Evolutionary conservation across 2,888 invertebrate genomes (phyloP).

Genomic region (Trichacis sp.): DNA sequence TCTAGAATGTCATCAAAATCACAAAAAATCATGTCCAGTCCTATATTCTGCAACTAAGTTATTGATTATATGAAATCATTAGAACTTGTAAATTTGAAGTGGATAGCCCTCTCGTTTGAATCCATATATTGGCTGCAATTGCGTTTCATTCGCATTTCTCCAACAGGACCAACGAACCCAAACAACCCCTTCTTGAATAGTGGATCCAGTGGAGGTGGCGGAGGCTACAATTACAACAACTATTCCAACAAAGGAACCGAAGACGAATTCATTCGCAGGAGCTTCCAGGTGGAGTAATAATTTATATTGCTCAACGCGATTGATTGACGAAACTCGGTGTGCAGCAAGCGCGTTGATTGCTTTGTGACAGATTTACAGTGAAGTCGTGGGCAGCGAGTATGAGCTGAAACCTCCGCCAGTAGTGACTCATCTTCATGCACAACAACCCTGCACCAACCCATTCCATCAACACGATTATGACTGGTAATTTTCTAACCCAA

Average conservation of each 20-base stretch:
- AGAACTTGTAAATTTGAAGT: too few relatives aligned
- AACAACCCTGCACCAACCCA: slow-evolving; percentile 66
- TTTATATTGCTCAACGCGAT: too few relatives aligned
- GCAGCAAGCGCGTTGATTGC: not conserved
- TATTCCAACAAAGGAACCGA: slow-evolving; percentile 55
- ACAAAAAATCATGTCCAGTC: too few relatives aligned
- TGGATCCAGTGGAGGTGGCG: slow-evolving; percentile 54
- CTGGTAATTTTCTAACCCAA: slow-evolving; percentile 59
- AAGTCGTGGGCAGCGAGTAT: slow-evolving; percentile 57
- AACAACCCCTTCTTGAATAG: slow-evolving; percentile 66
- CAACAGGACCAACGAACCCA: slow-evolving; percentile 57
- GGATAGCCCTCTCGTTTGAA: too few relatives aligned
- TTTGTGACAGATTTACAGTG: slow-evolving; percentile 59
- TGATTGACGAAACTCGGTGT: too few relatives aligned
- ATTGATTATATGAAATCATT: too few relatives aligned
- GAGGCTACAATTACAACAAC: slow-evolving; percentile 61
- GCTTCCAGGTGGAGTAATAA: slow-evolving; percentile 63
- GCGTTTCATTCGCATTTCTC: slow-evolving; percentile 3
- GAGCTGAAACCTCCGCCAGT: slow-evolving; percentile 59
- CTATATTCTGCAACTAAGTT: too few relatives aligned
- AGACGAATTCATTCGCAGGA: slow-evolving; percentile 67
- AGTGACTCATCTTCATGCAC: slow-evolving; percentile 65
- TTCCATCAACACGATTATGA: slow-evolving; percentile 66
- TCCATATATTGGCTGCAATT: too few relatives aligned
- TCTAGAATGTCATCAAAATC: too few relatives aligned